phyloP scores from a whole-genome alignment of 2,888 invertebrate species.

The Xestia rhomboidea region DNA sequence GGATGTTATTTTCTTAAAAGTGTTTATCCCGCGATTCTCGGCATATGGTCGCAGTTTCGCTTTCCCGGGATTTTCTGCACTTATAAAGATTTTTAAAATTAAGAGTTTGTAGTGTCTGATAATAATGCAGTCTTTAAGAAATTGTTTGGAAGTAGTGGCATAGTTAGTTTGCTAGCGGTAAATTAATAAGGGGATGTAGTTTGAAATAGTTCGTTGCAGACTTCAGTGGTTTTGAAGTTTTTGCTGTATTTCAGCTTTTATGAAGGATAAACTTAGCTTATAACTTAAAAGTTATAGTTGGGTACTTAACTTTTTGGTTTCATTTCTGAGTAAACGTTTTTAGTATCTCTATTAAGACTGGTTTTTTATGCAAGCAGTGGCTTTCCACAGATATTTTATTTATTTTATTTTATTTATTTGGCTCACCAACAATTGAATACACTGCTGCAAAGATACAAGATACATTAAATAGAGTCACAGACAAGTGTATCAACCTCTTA shows the following conservation, averaged over 20 bases:
- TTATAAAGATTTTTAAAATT: slow-evolving; percentile 49
- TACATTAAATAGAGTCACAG: too few relatives aligned
- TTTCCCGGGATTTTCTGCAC: slow-evolving; percentile 44
- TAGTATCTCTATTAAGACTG: not conserved
- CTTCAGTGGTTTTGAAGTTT: slow-evolving; percentile 29
- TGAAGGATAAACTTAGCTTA: slow-evolving; percentile 16
- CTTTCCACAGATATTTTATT: too few relatives aligned
- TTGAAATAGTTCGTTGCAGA: slow-evolving; percentile 42
- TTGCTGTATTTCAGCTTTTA: slow-evolving; percentile 20
- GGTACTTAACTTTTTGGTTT: slow-evolving; percentile 3
- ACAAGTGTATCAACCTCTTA: too few relatives aligned
- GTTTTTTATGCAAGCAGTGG: not conserved
- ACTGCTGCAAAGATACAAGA: too few relatives aligned
- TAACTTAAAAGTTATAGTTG: slow-evolving; percentile 1
- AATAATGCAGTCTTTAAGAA: slow-evolving; percentile 38
- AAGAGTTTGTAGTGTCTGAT: slow-evolving; percentile 36
- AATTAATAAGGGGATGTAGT: slow-evolving; percentile 53
- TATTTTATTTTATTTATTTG: too few relatives aligned
- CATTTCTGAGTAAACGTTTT: not conserved
- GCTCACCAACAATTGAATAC: too few relatives aligned
- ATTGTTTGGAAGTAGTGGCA: slow-evolving; percentile 32
- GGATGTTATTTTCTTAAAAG: slow-evolving; percentile 73
- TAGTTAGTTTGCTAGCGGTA: slow-evolving; percentile 51
- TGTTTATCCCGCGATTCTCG: slow-evolving; percentile 67
- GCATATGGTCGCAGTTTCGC: slow-evolving; percentile 51